A percentile compares a stretch with the other conserved stretches of the same genome.
These are phyloP conservation scores for Echiichthys vipera DNA, from an alignment of 2,797 vertebrate genomes.

Conservation along the genomic window DNA sequence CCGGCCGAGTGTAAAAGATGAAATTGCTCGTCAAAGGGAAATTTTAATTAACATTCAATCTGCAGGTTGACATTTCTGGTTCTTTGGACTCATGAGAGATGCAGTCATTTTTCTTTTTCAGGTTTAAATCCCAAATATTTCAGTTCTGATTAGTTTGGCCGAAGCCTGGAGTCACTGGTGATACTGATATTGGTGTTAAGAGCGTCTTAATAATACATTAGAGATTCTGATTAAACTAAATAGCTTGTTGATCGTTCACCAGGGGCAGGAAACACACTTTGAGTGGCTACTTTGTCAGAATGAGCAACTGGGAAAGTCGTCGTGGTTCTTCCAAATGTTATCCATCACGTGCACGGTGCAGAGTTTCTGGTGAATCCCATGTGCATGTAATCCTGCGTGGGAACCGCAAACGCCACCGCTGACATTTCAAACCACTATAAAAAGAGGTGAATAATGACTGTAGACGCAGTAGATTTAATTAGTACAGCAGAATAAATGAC, in stretches of 20 bases:
- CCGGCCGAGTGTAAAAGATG: background rate
- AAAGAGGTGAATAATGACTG: background rate
- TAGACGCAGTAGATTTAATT: background rate
- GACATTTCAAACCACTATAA: background rate
- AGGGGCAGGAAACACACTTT: background rate
- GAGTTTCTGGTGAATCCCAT: background rate
- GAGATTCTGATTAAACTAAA: too few relatives aligned
- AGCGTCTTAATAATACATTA: background rate
- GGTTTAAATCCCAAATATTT: background rate
- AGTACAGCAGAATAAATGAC: background rate
- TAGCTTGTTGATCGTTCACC: too few relatives aligned
- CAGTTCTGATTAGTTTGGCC: too few relatives aligned
- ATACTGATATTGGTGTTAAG: too few relatives aligned
- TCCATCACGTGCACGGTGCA: too few relatives aligned
- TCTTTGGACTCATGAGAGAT: background rate
- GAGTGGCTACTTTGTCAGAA: background rate
- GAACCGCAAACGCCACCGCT: background rate
- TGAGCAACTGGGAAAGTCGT: background rate
- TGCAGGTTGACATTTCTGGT: slow-evolving; percentile 1
- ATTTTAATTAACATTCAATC: slow-evolving; percentile 4
- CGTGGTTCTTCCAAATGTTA: background rate
- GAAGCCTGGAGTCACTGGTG: too few relatives aligned
- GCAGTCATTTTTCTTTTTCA: background rate
- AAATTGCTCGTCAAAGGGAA: background rate
- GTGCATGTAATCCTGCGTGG: background rate